Percentiles rank a stretch among this genome's conserved stretches.
These are phyloP conservation scores for Lophius americanus DNA, from an alignment of 2,797 vertebrate genomes.

Conservation along the genomic window DNA sequence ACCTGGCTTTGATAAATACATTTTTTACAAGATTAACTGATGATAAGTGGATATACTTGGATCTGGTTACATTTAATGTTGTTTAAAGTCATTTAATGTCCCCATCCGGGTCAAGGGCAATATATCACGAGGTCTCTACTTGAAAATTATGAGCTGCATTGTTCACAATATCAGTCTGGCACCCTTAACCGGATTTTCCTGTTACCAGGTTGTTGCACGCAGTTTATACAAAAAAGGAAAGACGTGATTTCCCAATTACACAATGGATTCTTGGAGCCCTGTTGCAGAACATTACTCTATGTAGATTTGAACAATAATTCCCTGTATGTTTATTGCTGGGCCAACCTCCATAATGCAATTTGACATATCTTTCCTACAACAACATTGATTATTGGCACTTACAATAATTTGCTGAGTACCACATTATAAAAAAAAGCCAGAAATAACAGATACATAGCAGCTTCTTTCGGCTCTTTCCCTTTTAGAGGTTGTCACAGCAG, in stretches of 20 bases:
- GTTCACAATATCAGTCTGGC: background rate
- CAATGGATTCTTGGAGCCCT: background rate
- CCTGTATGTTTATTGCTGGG: too few relatives aligned
- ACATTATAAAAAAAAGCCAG: too few relatives aligned
- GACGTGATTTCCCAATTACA: background rate
- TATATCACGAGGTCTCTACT: slow-evolving; percentile 4
- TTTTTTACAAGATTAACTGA: background rate
- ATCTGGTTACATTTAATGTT: background rate
- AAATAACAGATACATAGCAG: too few relatives aligned
- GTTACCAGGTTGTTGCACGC: slow-evolving; percentile 3
- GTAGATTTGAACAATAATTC: too few relatives aligned
- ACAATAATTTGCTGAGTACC: too few relatives aligned
- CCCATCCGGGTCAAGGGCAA: background rate
- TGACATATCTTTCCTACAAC: too few relatives aligned
- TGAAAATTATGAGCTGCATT: background rate
- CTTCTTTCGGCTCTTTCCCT: too few relatives aligned
- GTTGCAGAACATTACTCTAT: too few relatives aligned
- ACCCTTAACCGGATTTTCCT: slow-evolving; percentile 27
- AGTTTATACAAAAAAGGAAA: slow-evolving; percentile 25
- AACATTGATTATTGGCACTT: too few relatives aligned
- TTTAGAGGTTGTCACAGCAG: too few relatives aligned
- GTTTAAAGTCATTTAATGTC: too few relatives aligned
- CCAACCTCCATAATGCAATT: too few relatives aligned
- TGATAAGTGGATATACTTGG: background rate
- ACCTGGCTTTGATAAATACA: background rate